Evolutionary conservation across 2,113 vertebrate genomes (phyloP).

Genomic region (Passer montanus): DNA sequence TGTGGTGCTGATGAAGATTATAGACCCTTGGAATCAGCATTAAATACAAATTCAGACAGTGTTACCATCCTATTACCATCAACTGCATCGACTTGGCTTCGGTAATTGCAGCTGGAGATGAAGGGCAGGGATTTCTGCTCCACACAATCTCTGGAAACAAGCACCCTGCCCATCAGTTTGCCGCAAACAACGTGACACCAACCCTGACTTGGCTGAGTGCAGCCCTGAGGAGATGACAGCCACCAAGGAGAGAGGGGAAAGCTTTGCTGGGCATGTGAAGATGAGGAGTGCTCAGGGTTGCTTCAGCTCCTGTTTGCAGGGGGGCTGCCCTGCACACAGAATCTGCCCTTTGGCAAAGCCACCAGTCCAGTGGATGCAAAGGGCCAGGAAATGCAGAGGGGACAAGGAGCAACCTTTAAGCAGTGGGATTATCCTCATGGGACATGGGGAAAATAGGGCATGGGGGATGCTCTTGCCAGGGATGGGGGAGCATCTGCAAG

Average conservation of each 20-base stretch:
- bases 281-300: background rate
- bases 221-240: background rate
- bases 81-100: constrained; percentile 15
- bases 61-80: constrained; percentile 40
- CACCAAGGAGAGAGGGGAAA: background rate
- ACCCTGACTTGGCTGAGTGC: background rate
- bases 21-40: constrained; percentile 61
- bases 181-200: background rate
- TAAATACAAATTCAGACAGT: constrained; percentile 32
- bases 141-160: background rate
- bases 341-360: background rate
- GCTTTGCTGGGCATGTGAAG: background rate
- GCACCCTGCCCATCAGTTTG: constrained; percentile 33
- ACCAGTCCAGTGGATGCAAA: background rate
- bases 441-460: background rate
- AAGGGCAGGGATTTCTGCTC: constrained; percentile 34
- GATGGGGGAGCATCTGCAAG: background rate
- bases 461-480: background rate
- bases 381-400: background rate
- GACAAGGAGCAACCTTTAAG: background rate
- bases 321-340: background rate
- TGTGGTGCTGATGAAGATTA: constrained; percentile 67
- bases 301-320: background rate
- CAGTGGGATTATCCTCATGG: background rate
- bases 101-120: constrained; percentile 30